phyloP scores from a whole-genome alignment of 2,888 invertebrate species.

The Diaphora mendica region DNA sequence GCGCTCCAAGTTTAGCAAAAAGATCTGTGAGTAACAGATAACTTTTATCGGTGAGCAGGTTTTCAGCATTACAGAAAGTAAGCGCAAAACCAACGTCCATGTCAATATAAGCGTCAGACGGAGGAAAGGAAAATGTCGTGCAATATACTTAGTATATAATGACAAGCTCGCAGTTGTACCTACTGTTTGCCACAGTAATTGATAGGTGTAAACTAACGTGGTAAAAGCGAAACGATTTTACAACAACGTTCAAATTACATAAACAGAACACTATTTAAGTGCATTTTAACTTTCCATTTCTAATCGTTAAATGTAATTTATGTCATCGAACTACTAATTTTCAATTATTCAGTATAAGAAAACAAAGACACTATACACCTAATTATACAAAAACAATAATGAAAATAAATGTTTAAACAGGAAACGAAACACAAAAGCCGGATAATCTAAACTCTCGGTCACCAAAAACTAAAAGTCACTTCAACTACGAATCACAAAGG shows the following conservation, averaged over 20 bases:
- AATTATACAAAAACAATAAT: background rate
- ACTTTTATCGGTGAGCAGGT: conserved; percentile 36
- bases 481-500: background rate
- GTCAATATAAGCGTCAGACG: conserved; percentile 16
- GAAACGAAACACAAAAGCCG: background rate
- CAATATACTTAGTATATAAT: background rate
- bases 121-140: background rate
- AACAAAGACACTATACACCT: background rate
- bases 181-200: background rate
- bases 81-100: conserved; percentile 26
- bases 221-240: background rate
- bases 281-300: background rate
- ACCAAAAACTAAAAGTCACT: background rate
- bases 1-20: background rate
- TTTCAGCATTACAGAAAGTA: conserved; percentile 39
- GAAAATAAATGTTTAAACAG: background rate
- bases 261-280: background rate
- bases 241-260: background rate
- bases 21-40: background rate
- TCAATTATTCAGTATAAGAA: background rate
- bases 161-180: background rate
- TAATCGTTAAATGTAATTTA: background rate
- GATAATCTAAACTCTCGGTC: background rate
- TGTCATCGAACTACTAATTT: background rate
- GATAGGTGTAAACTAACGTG: background rate